Evolutionary conservation across 1,140 invertebrate genomes (phyloP).

Genomic region (Aplysia californica): DNA sequence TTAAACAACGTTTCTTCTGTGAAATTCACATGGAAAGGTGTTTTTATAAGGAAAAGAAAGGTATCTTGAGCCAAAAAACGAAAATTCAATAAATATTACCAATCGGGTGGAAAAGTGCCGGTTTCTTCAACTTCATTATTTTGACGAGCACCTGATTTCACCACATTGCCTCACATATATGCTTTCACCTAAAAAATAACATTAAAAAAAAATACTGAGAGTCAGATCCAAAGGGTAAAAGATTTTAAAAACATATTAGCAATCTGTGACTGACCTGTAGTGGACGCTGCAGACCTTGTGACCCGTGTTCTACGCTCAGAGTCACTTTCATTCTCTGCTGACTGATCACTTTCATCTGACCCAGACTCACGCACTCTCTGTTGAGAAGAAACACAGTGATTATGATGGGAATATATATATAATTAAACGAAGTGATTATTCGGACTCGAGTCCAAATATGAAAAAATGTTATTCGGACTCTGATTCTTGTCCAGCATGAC

Average conservation of each 20-base stretch:
- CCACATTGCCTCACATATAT: neutral
- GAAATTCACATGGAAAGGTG: no score
- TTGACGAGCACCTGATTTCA: no score
- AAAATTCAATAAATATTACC: no score
- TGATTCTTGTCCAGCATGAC: neutral
- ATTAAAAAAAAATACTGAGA: neutral
- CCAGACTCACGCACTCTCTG: conserved; percentile 11
- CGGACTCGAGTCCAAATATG: neutral
- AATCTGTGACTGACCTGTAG: neutral
- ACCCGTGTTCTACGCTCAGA: conserved; percentile 8
- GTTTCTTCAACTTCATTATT: no score
- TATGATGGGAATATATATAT: no score
- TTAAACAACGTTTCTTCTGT: no score
- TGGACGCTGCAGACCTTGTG: conserved; percentile 19
- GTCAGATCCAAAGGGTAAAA: neutral
- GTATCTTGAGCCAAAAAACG: neutral
- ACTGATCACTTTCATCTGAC: conserved; percentile 19
- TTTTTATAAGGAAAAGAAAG: neutral
- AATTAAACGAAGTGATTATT: no score
- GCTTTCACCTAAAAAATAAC: neutral
- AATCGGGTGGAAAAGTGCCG: no score
- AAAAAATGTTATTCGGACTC: neutral
- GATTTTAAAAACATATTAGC: neutral
- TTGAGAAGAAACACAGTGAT: neutral
- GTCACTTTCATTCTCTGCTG: conserved; percentile 16